phyloP scores from a whole-genome alignment of 1,140 invertebrate species.

The Anoplophora glabripennis region DNA sequence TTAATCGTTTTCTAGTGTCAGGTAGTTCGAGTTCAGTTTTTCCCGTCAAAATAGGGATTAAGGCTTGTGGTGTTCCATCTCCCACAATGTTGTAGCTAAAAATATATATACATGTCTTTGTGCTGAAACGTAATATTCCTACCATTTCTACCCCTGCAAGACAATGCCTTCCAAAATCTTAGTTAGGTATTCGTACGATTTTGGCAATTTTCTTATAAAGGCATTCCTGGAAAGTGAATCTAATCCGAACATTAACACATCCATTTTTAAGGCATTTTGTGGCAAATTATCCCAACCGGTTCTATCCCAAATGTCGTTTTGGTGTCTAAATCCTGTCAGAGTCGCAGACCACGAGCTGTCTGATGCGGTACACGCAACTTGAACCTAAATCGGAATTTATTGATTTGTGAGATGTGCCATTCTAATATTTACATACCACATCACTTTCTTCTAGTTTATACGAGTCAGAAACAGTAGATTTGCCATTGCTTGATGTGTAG shows the following conservation, averaged over 20 bases:
- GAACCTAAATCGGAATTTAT: slow-evolving; percentile 20
- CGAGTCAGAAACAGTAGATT: slow-evolving; percentile 54
- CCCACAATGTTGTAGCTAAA: slow-evolving; percentile 77
- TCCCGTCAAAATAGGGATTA: slow-evolving; percentile 88
- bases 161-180: slow-evolving; percentile 66
- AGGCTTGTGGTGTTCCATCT: slow-evolving; percentile 89
- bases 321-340: slow-evolving; percentile 56
- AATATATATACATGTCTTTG: not conserved
- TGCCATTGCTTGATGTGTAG: slow-evolving; percentile 52
- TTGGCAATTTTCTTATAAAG: slow-evolving; percentile 82
- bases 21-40: slow-evolving; percentile 85
- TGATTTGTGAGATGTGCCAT: not conserved
- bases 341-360: slow-evolving; percentile 54
- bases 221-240: slow-evolving; percentile 87
- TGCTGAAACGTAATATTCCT: not conserved
- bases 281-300: slow-evolving; percentile 55
- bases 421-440: slow-evolving; percentile 61
- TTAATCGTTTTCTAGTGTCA: slow-evolving; percentile 72
- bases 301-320: slow-evolving; percentile 49
- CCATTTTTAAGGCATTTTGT: slow-evolving; percentile 57
- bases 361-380: slow-evolving; percentile 45
- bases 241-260: slow-evolving; percentile 86
- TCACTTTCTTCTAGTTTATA: slow-evolving; percentile 64
- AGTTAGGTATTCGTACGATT: slow-evolving; percentile 73
- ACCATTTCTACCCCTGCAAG: slow-evolving; percentile 60